These are phyloP conservation scores for Acanthaster planci DNA, from an alignment of 35 echinoderm and acorn worm species.

Conservation along the genomic window DNA sequence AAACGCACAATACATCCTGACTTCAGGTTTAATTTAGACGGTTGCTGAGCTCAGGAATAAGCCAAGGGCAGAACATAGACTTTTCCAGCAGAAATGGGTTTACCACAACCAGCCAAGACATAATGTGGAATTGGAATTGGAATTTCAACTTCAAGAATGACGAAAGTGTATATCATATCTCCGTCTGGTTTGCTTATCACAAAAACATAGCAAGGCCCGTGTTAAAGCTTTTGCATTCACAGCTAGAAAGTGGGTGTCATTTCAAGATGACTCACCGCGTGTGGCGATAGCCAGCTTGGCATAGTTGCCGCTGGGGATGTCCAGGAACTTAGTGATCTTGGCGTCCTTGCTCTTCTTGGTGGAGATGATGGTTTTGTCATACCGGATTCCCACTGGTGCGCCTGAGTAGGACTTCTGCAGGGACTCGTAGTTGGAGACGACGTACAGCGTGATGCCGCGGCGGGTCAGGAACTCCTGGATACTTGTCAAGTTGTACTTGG, in stretches of 20 bases:
- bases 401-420: constrained; percentile 49
- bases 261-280: constrained; percentile 56
- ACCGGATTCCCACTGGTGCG: constrained; percentile 77
- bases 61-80: no score
- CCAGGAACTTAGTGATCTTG: constrained; percentile 23
- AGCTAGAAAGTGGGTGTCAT: not conserved
- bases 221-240: not conserved
- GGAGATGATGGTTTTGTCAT: constrained; percentile 50
- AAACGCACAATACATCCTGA: no score
- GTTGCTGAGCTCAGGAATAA: no score
- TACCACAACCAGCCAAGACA: no score
- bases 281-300: constrained; percentile 88
- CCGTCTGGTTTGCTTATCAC: not conserved
- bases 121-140: not conserved
- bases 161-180: not conserved
- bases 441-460: constrained; percentile 71
- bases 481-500: not conserved
- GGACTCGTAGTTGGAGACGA: constrained; percentile 77
- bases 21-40: no score
- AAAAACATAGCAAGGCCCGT: not conserved
- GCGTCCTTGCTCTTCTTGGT: constrained; percentile 67
- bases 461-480: constrained; percentile 45
- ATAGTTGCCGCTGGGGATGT: constrained; percentile 69
- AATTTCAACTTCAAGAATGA: not conserved
- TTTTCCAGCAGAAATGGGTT: no score